A percentile compares a stretch with the other conserved stretches of the same genome.
These are phyloP conservation scores for Acromyrmex charruanus DNA, from an alignment of 1,140 invertebrate genomes.

Conservation along the genomic window DNA sequence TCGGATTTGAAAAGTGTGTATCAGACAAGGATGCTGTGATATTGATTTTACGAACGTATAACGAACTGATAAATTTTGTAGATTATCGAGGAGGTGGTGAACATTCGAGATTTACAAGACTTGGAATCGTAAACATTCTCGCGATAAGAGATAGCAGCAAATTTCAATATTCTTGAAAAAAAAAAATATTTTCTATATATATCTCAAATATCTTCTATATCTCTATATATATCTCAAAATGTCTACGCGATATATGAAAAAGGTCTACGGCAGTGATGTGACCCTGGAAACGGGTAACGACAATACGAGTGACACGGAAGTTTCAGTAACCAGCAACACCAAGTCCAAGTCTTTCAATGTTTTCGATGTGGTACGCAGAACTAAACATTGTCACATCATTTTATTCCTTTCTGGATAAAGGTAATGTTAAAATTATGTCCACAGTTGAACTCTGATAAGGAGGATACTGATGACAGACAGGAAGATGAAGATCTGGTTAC, in stretches of 20 bases:
- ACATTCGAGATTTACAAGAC: background rate
- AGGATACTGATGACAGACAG: constrained; percentile 26
- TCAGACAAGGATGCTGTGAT: background rate
- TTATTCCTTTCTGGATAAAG: background rate
- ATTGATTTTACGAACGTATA: background rate
- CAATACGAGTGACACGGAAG: constrained; percentile 53
- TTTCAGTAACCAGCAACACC: constrained; percentile 38
- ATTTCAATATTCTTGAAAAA: background rate
- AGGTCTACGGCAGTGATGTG: constrained; percentile 69
- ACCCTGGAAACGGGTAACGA: constrained; percentile 47
- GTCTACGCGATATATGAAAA: constrained; percentile 76
- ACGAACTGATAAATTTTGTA: background rate
- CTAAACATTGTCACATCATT: background rate
- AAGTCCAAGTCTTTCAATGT: constrained; percentile 72
- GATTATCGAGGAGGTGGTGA: background rate
- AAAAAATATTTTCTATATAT: background rate
- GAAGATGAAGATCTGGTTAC: constrained; percentile 32
- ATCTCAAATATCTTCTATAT: background rate
- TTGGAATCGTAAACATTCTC: background rate
- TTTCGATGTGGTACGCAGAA: constrained; percentile 67
- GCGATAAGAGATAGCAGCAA: background rate
- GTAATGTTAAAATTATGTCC: background rate
- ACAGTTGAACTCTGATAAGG: constrained; percentile 62
- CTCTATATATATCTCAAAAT: constrained; percentile 41
- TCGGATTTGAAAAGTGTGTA: background rate